Evolutionary conservation across 2,797 vertebrate species (phyloP), one percentile per base, ranked within the genome.

Genomic region (Galagoides demidoff): DNA sequence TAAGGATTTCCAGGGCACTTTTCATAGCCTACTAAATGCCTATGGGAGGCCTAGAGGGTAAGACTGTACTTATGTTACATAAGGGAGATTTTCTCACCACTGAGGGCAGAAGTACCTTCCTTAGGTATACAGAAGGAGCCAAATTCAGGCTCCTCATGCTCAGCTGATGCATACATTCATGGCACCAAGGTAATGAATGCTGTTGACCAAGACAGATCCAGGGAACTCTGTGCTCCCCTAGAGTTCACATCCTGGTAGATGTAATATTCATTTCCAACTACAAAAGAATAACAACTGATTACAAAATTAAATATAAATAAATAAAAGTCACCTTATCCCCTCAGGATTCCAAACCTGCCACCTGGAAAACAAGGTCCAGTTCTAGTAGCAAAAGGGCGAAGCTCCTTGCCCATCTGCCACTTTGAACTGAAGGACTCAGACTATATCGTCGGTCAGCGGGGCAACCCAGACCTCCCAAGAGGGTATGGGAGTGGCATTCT

Each of bases 321-420:
- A 25, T 71, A 68, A 94, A 52, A 85, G 79, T 37, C 66, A 89
- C 4, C 7, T 64, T 90, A 29, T 94, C 85, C 77, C 96, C 85
- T 77, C 97, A 99, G 99, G 73, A 99, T 99, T 88, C 98, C 98
- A 22, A 99, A 99, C 97, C 96, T 99, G 95, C 97, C 97, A 39
- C 97, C 98, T 0, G 93, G 97, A 12, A 95, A 97, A 85, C 97
- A 97, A 43, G 90, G 97, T 71, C 99, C 98, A 0, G 64, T 93
- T 39, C 82, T 99, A 55, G 29, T 81, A 0, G 95, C 99, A 76
- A 98, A 96, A 74, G 99, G 99, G 29, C 96, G 96, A 90, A 99
- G 99, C 92, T 71, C 98, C 71, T 98, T 99, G 92, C 98, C 98
- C 0, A 90, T 95, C 57, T 99, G 98, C 95, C 99, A 99, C 97